These are phyloP conservation scores for Graptemys geographica DNA, from an alignment of 2,797 vertebrate species.

Conservation along the genomic window DNA sequence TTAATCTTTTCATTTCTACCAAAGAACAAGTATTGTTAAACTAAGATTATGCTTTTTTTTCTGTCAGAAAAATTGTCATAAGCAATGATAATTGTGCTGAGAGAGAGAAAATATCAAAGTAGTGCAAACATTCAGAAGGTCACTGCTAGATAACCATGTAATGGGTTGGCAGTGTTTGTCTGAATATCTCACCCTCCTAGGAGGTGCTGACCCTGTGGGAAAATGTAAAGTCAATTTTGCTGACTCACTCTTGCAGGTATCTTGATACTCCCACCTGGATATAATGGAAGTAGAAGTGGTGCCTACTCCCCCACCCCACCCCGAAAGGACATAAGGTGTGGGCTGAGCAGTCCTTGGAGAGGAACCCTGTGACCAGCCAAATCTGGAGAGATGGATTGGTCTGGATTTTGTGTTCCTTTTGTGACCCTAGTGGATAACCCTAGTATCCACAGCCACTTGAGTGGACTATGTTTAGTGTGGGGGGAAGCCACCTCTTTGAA, in stretches of 20 bases:
- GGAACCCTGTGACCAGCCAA: background rate
- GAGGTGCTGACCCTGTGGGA: background rate
- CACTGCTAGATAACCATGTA: slow-evolving; percentile 21
- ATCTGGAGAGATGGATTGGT: background rate
- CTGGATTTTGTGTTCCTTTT: background rate
- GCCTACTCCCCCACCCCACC: fast-evolving
- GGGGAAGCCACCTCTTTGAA: background rate
- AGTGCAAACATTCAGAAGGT: slow-evolving; percentile 15
- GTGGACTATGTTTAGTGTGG: background rate
- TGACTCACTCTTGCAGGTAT: background rate
- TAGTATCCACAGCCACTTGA: background rate
- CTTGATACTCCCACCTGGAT: background rate
- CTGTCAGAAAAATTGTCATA: slow-evolving; percentile 24
- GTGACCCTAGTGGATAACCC: background rate
- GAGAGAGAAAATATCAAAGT: slow-evolving; percentile 33
- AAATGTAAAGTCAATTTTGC: background rate
- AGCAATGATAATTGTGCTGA: slow-evolving; percentile 25
- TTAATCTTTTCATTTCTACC: slow-evolving; percentile 47
- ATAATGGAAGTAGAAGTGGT: background rate
- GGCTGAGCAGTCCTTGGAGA: background rate
- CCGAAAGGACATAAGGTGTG: background rate
- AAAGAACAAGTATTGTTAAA: slow-evolving; percentile 56
- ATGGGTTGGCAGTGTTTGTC: background rate
- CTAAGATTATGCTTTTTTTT: slow-evolving; percentile 44
- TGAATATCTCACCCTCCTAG: background rate